Base-by-base conservation (phyloP, 2,797 vertebrate genomes). In the Mionectes olivaceus region DNA sequence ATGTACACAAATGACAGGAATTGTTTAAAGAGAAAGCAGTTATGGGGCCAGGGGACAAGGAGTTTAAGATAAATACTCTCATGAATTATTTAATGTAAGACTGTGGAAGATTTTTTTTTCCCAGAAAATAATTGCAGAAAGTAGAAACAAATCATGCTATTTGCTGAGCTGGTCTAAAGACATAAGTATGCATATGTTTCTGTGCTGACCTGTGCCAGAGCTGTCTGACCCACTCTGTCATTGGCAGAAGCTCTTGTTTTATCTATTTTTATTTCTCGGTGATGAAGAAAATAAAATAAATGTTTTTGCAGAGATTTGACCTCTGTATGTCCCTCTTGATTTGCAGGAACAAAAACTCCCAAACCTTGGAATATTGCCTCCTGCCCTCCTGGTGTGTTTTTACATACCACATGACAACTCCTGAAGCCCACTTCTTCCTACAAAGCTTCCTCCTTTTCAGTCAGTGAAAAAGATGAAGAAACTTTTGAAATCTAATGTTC, bases 21-120 rank as follows among this genome's bases (percentile, higher is more conserved):
- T 24, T 96, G 59, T 93, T 96, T 93, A 93, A 96, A 95, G 79
- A 93, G 33, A 64, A 94, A 91, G 67, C 65, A 79, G 91, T 92
- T 81, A 75, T 0, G 0, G 65, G 70, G 46, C 49, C 19, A 73
- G 44, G 19, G 76, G 60, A 80, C 10, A 18, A 75, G 41, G 81
- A 86, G 27, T 52, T 89, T 83, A 87, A 91, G 41, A 83, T 44
- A 95, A 91, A 92, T 75, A 85, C 23, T 43, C 60, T 89, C 59
- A 81, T 93, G 55, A 93, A 96, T 95, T 94, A 93, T 95, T 94
- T 94, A 92, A 5, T 2, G 27, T 2, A 69, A 78, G 49, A 60
- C 47, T 37, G 53, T 22, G 37, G 47, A 94, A 88, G 21, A 35
- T 27, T 82, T 76, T 95, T 95, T 92, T 81, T 49, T 15, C 41